Conservation (phyloP, 2,888 invertebrate genomes). For the Xanthostigma xanthostigma region DNA sequence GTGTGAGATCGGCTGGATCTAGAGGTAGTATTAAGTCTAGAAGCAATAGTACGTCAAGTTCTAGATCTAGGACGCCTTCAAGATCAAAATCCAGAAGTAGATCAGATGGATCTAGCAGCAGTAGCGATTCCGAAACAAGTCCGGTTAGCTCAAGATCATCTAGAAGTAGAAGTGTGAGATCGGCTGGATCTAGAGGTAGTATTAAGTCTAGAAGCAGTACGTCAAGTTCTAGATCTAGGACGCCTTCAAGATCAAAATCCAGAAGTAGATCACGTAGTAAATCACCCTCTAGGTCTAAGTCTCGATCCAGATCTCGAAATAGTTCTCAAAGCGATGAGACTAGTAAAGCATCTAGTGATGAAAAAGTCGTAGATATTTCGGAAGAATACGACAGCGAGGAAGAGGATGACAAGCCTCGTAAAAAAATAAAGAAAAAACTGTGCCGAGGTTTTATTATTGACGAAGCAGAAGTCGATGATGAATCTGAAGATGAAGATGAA, state of each 20-base stretch:
- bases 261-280: slow-evolving; percentile 16
- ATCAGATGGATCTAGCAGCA: slow-evolving; percentile 49
- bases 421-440: slow-evolving; percentile 66
- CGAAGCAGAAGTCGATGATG: slow-evolving; percentile 86
- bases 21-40: slow-evolving; percentile 32
- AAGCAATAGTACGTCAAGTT: slow-evolving; percentile 21
- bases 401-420: slow-evolving; percentile 59
- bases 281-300: slow-evolving; percentile 28
- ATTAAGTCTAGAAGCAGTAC: slow-evolving; percentile 25
- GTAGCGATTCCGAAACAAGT: slow-evolving; percentile 50
- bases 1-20: slow-evolving; percentile 39
- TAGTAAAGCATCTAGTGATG: slow-evolving; percentile 51
- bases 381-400: slow-evolving; percentile 75
- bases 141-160: slow-evolving; percentile 28
- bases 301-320: slow-evolving; percentile 26
- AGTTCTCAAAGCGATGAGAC: slow-evolving; percentile 40
- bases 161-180: slow-evolving; percentile 23
- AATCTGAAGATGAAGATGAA: slow-evolving; percentile 90
- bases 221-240: slow-evolving; percentile 22
- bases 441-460: slow-evolving; percentile 91
- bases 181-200: slow-evolving; percentile 41
- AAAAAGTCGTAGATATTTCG: slow-evolving; percentile 53
- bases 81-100: slow-evolving; percentile 19
- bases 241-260: slow-evolving; percentile 22
- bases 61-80: slow-evolving; percentile 30